Base-by-base conservation (phyloP, 1,140 invertebrate species). In the Cyclina sinensis region DNA sequence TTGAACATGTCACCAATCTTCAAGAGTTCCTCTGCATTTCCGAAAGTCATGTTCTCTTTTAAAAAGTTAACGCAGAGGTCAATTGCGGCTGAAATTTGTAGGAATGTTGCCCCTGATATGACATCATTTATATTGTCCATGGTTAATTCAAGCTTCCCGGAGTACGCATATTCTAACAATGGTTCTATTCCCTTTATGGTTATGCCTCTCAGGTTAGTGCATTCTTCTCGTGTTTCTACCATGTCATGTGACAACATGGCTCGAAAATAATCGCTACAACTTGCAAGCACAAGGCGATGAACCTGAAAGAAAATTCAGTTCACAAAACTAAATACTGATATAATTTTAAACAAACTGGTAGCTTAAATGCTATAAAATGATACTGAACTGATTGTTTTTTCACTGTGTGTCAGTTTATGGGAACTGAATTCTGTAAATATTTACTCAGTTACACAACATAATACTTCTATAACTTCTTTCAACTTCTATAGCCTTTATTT, bases 161-260 rank as follows among this genome's bases (percentile, higher is more conserved):
- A 65, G 89, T 93, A 93, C 1, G 84, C 79, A 79, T 89, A 93
- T 57, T 91, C 51, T 18, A 93, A 70, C 11, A 93, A 54, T 14
- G 88, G 89, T 32, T 86, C 68, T 2, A 92, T 46, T 0, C 91
- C 92, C 30, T 54, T 79, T 1, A 73, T 43, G 0, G 82, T 84
- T 21, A 93, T 39, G n/a, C 89, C 76, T 30, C 89, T 88, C 11
- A 93, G 70, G 1, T 92, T 81, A 1, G 88, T 83, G 48, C 27
- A 82, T n/a, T 90, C 86, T 39, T 89, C 35, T 12, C 90, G 73
- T 27, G 83, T 97, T 96, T 99, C 98, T 92, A 97, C 96, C 90
- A 99, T 95, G 85, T 97, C 97, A 89, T 97, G 97, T 32, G 97
- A 98, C 94, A 99, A 98, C 98, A 99, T 98, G 51, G 98, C 98